phyloP scores from a whole-genome alignment of 2,113 vertebrate species.

The human (Homo sapiens) region GRCh38 chr17:78351001-78351500 shows the following conservation, averaged over 20 bases:
- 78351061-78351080: not conserved
- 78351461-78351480: not conserved
- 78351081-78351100: not conserved
- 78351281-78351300: not conserved
- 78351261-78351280: no score
- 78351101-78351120: not conserved
- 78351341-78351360: fast-evolving
- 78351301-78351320: not conserved
- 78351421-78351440: not conserved
- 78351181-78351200: not conserved
- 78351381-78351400: not conserved
- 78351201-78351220: not conserved
- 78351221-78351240: no score
- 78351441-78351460: no score
- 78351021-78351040: not conserved
- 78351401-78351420: not conserved
- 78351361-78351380: fast-evolving
- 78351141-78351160: not conserved
- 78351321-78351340: not conserved
- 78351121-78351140: not conserved
- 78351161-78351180: not conserved
- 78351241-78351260: no score
- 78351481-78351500: not conserved
- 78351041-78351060: fast-evolving
- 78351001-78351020: no score